Percentiles rank a stretch among this genome's conserved stretches.
These are phyloP conservation scores for Otolemur garnettii DNA, from an alignment of 2,113 vertebrate species.

Conservation along the genomic window DNA sequence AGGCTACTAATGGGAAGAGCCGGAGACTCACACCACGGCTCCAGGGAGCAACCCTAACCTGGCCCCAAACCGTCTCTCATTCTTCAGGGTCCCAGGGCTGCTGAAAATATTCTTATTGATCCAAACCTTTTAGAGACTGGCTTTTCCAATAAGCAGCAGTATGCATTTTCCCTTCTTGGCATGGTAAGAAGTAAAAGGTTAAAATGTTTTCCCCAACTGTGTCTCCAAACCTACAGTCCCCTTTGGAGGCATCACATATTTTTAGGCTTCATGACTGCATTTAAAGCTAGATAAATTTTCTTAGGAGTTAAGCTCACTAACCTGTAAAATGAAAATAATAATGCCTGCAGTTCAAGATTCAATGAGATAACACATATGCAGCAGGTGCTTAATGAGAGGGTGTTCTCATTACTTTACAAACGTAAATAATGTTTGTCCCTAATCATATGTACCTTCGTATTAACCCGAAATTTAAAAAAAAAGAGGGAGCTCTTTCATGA, in stretches of 20 bases:
- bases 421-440: too few species aligned
- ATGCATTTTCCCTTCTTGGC: not conserved
- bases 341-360: not conserved
- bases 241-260: not conserved
- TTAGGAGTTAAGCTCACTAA: constrained; percentile 9
- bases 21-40: not conserved
- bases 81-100: not conserved
- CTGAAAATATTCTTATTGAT: not conserved
- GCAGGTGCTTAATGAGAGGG: not conserved
- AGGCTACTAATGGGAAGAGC: not conserved
- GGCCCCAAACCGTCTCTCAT: not conserved
- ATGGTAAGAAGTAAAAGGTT: not conserved
- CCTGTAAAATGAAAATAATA: constrained; percentile 46
- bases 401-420: not conserved
- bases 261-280: not conserved
- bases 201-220: not conserved
- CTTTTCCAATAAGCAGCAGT: not conserved
- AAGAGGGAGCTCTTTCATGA: not conserved
- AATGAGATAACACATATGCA: not conserved
- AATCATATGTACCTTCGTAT: too few species aligned
- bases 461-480: not conserved
- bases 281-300: not conserved
- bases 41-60: not conserved
- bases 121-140: not conserved
- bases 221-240: not conserved